Evolutionary conservation across 2,113 vertebrate genomes (phyloP).

Genomic region (Tachysurus fulvidraco): DNA sequence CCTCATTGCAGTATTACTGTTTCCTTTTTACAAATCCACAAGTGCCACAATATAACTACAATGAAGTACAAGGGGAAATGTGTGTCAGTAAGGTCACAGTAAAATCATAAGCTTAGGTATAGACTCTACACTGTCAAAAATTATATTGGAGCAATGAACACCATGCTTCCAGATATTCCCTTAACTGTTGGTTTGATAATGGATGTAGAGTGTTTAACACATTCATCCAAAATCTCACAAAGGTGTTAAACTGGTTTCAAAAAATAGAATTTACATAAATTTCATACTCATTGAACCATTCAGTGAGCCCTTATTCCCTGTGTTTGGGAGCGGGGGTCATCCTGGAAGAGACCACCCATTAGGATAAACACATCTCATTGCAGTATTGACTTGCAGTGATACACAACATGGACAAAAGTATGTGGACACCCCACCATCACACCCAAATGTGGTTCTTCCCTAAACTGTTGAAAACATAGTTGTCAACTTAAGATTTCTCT

Average conservation of each 20-base stretch:
- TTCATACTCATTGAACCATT: background rate
- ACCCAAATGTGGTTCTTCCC: background rate
- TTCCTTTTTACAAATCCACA: background rate
- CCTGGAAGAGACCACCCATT: background rate
- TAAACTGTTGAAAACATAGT: background rate
- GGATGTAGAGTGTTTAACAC: background rate
- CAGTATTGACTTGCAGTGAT: background rate
- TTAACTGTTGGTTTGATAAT: background rate
- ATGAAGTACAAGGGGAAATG: background rate
- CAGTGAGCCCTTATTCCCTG: background rate
- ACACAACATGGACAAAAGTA: background rate
- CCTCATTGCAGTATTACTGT: background rate
- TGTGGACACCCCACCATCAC: background rate
- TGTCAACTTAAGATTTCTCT: background rate
- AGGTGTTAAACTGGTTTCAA: background rate
- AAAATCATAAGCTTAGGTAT: background rate
- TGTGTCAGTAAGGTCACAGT: background rate
- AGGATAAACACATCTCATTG: background rate
- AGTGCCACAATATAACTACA: background rate
- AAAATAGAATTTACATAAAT: background rate
- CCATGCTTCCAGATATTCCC: background rate
- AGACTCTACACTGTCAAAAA: background rate
- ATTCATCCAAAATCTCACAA: background rate
- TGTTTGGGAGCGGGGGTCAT: no score
- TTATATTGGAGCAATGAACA: background rate